Base-by-base conservation (phyloP, 2,888 invertebrate genomes). In the Adelphocoris suturalis region DNA sequence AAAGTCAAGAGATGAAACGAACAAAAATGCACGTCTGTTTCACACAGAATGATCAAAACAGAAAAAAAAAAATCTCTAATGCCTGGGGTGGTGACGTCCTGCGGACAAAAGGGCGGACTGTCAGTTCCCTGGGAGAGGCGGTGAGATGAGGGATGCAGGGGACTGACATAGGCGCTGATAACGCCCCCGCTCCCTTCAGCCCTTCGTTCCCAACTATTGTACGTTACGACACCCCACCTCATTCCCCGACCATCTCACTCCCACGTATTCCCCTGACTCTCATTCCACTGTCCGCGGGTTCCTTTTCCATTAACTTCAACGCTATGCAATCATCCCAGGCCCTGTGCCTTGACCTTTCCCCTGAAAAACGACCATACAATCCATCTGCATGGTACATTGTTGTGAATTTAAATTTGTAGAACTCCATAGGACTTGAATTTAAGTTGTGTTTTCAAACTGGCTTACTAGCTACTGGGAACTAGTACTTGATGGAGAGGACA, bases 131-230 rank as follows among this genome's bases (percentile, higher is more conserved):
- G 28, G 19, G 78, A 76, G 27, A 27, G 2, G 27, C 76, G 19
- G 47, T 46, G 28, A 47, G 78, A 78, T 78, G 78, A 78, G 78
- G 76, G 28, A 76, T 75, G 75, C 75, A 75, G 75, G 75, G 46
- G 46, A 78, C n/a, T 46, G 78, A 78, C 78, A 78, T 47, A 23
- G 27, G 9, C 23, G 78, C 78, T 46, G 78, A 78, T 78, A 78
- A 46, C 68, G 68, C 68, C 68, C 68, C 19, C 68, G 19, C n/a
- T 12, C 27, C 19, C 68, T 52, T 52, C 52, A 52, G 52, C 16
- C 14, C 52, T 52, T 12, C 57, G 57, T n/a, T n/a, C 16, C 9
- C 68, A 23, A 68, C 68, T 68, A 68, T 68, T 68, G 68, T 68
- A 68, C 68, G 68, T 23, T 27, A 68, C 68, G 23, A 68, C 11